These are phyloP conservation scores for Todiramphus saurophagus DNA, from an alignment of 2,113 vertebrate genomes.

Conservation along the genomic window DNA sequence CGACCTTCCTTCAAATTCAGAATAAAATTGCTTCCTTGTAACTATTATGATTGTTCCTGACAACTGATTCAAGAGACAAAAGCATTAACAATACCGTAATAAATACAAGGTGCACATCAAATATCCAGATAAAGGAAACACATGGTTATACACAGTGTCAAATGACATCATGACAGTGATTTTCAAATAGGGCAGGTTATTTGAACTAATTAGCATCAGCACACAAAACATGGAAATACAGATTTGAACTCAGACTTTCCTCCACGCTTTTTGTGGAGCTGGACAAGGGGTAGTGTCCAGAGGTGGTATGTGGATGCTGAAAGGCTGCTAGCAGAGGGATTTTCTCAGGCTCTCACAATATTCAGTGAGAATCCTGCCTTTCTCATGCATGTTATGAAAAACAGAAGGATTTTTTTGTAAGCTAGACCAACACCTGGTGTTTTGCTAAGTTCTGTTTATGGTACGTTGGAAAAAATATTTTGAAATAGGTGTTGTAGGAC, in stretches of 20 bases:
- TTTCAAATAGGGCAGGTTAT: not conserved
- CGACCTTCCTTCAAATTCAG: not conserved
- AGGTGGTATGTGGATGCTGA: no score
- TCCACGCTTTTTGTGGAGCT: not conserved
- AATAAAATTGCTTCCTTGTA: not conserved
- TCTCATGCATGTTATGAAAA: no score
- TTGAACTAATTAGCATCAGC: not conserved
- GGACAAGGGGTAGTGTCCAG: not conserved
- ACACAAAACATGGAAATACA: not conserved
- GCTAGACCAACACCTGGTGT: no score
- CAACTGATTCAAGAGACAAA: slow-evolving; percentile 2
- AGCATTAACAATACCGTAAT: slow-evolving; percentile 38
- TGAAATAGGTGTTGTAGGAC: no score
- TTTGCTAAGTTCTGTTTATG: no score
- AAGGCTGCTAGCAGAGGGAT: no score
- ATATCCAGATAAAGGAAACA: not conserved
- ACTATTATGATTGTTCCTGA: not conserved
- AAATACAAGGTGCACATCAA: slow-evolving; percentile 7
- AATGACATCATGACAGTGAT: slow-evolving; percentile 19
- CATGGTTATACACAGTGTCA: not conserved
- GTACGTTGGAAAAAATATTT: no score
- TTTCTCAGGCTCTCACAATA: no score
- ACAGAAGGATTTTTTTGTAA: no score
- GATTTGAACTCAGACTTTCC: not conserved
- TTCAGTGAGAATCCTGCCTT: no score